Percentiles rank a stretch among this genome's conserved stretches.
phyloP scores from a whole-genome alignment of 2,113 vertebrate species.

The Rhinichthys klamathensis region DNA sequence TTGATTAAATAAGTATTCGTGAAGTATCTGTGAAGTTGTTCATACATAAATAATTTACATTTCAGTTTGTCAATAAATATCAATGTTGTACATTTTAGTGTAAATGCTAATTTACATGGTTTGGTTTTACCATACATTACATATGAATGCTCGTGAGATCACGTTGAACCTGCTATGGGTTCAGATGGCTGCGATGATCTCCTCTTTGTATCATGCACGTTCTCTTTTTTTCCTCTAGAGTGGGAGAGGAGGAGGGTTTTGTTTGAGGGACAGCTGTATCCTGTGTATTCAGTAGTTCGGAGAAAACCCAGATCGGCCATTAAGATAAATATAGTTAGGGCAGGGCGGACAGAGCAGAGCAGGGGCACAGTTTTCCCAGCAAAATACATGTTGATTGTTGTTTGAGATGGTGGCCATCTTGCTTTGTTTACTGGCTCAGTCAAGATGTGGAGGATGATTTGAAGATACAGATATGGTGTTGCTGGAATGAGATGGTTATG shows the following conservation, averaged over 20 bases:
- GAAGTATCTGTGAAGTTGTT: too few species aligned
- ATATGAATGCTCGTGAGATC: too few species aligned
- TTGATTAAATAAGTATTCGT: too few species aligned
- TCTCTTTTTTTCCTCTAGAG: conserved; percentile 46
- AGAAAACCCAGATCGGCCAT: conserved; percentile 57
- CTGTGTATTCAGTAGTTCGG: conserved; percentile 64
- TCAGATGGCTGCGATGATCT: conserved; percentile 39
- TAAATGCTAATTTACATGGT: too few species aligned
- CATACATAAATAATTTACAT: too few species aligned
- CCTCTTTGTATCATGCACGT: conserved; percentile 34
- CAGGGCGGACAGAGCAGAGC: conserved; percentile 24
- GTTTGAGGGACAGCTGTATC: conserved; percentile 66
- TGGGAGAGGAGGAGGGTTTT: conserved; percentile 49
- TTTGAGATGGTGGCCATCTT: conserved; percentile 3
- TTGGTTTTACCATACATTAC: too few species aligned
- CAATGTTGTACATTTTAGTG: too few species aligned
- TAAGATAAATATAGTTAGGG: conserved; percentile 56
- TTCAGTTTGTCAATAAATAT: too few species aligned
- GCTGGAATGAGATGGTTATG: not conserved
- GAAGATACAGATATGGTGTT: not conserved
- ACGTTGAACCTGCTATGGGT: not conserved
- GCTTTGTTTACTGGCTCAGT: not conserved
- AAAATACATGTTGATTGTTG: conserved; percentile 23
- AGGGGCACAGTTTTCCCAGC: conserved; percentile 13
- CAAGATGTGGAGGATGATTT: not conserved